These are phyloP conservation scores for Drosophila saltans DNA, from an alignment of 1,140 invertebrate genomes.

Conservation along the genomic window DNA sequence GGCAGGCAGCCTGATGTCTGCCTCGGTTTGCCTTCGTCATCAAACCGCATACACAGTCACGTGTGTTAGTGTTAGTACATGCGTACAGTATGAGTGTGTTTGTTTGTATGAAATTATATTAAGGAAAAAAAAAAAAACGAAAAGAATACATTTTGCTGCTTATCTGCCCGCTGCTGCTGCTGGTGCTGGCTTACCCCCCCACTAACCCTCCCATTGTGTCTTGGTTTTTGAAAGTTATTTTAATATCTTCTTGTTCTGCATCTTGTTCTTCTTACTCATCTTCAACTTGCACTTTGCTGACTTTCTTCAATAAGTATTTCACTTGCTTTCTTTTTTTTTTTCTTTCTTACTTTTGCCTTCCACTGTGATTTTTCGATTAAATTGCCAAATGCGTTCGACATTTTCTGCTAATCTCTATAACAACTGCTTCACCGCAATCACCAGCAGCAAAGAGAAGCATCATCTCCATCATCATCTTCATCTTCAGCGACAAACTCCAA, in stretches of 20 bases:
- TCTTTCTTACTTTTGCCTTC: slow-evolving; percentile 3
- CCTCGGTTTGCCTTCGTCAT: slow-evolving; percentile 58
- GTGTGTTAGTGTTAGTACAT: slow-evolving; percentile 36
- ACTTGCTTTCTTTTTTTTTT: slow-evolving; percentile 21
- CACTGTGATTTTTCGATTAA: slow-evolving; percentile 22
- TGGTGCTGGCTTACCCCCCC: neutral
- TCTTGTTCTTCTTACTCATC: slow-evolving; percentile 19
- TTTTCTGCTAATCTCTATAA: slow-evolving; percentile 25
- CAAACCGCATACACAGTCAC: slow-evolving; percentile 42
- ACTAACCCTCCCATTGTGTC: slow-evolving; percentile 41
- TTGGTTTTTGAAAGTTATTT: slow-evolving; percentile 60
- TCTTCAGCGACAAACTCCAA: slow-evolving; percentile 37
- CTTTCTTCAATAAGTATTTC: slow-evolving; percentile 4
- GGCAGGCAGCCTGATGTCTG: slow-evolving; percentile 51
- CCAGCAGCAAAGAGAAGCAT: neutral
- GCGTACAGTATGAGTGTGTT: neutral
- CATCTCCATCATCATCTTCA: slow-evolving; percentile 7
- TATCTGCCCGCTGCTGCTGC: slow-evolving; percentile 49
- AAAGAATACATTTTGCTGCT: slow-evolving; percentile 49
- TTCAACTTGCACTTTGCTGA: neutral
- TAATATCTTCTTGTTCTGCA: slow-evolving; percentile 61
- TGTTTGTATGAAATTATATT: slow-evolving; percentile 69
- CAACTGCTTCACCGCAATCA: slow-evolving; percentile 13
- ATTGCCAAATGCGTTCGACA: slow-evolving; percentile 16
- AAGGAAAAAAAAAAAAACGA: slow-evolving; percentile 50